Base-by-base conservation (phyloP, 2,797 vertebrate species). In the Otus scops region DNA sequence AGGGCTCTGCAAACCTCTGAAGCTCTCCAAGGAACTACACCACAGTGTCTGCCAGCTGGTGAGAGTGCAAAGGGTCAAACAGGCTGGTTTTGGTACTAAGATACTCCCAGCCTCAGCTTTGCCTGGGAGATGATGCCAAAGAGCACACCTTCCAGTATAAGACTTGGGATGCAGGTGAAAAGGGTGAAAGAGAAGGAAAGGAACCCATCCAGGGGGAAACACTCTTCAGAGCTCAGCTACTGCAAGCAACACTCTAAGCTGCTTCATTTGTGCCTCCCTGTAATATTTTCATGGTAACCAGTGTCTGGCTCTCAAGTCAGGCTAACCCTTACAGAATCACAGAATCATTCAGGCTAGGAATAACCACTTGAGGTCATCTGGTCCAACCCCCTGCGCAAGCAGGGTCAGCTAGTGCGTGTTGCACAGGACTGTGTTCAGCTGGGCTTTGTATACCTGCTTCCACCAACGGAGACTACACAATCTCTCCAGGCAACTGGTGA, bases 1-100 rank as follows among this genome's bases (percentile, higher is more conserved):
- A 64, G 23, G 18, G 34, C 20, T 47, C 34, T 77, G 30, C 34
- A 53, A 82, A 71, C 9, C 13, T 65, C n/a, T 61, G 34, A 63
- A 38, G 34, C 9, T 53, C 17, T 69, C n/a, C 36, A 18, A 69
- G 59, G 39, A 80, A 8, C 34, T 45, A 43, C 17, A n/a, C 34
- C 56, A 60, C 1, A 3, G 34, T n/a, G 34, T 59, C 30, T 1
- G 1, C 19, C 48, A 64, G n/a, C 19, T 47, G 30, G 39, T 0
- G 0, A 56, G 50, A 59, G 6, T 61, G n/a, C 56, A 39, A 69
- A 68, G 34, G 11, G 36, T 69, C 59, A 60, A 63, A 79, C 26
- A n/a, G n/a, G 10, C 30, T 76, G 19, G 4, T 11, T 13, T 64
- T 65, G 39, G 17, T 41, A 85, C 20, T 34, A 54, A 41, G 39